Evolutionary conservation across 2,797 vertebrate genomes (phyloP).

Genomic region (Cetoscarus ocellatus): DNA sequence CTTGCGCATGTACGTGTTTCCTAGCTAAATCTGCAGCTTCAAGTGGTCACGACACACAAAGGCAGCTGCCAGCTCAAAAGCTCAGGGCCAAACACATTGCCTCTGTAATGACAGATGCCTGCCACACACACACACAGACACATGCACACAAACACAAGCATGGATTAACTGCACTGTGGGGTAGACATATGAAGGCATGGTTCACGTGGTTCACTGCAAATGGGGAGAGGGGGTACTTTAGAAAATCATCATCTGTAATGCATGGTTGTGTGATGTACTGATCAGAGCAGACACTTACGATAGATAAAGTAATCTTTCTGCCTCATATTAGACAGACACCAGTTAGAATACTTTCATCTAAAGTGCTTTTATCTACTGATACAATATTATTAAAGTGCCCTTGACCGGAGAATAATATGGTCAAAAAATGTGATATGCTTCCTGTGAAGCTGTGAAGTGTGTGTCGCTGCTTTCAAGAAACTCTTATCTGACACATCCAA

Average conservation of each 20-base stretch:
- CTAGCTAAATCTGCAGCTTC: slow-evolving; percentile 64
- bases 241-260: slow-evolving; percentile 35
- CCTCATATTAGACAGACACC: slow-evolving; percentile 23
- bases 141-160: slow-evolving; percentile 35
- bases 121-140: slow-evolving; percentile 39
- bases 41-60: slow-evolving; percentile 75
- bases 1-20: slow-evolving; percentile 50
- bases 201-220: slow-evolving; percentile 37
- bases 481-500: not conserved
- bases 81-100: slow-evolving; percentile 64
- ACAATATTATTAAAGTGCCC: slow-evolving; percentile 20
- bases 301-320: slow-evolving; percentile 22
- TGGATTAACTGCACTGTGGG: slow-evolving; percentile 43
- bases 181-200: slow-evolving; percentile 30
- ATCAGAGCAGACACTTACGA: slow-evolving; percentile 12
- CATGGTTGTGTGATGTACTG: slow-evolving; percentile 16
- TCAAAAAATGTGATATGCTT: slow-evolving; percentile 3
- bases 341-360: slow-evolving; percentile 26
- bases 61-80: slow-evolving; percentile 66
- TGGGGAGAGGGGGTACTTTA: slow-evolving; percentile 18
- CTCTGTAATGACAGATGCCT: slow-evolving; percentile 67
- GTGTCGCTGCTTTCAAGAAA: slow-evolving; percentile 5
- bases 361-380: slow-evolving; percentile 3
- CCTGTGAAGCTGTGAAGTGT: slow-evolving; percentile 6
- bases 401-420: slow-evolving; percentile 19